phyloP scores from a whole-genome alignment of 2,888 invertebrate genomes.

The Stegana nigrithorax region DNA sequence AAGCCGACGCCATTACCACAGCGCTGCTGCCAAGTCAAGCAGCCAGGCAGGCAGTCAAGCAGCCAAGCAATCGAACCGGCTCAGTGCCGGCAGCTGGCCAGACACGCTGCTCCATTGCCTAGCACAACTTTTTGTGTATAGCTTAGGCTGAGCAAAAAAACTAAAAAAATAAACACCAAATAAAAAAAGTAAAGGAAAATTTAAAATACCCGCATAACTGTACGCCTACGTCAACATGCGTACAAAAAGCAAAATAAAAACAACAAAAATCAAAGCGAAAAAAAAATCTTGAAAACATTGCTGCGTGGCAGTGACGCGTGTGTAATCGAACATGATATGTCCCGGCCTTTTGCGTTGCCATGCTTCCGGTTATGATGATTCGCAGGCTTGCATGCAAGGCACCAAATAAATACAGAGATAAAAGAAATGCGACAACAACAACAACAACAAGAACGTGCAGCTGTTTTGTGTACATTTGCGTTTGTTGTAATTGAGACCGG shows the following conservation, averaged over 20 bases:
- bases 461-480: no score
- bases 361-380: conserved; percentile 1
- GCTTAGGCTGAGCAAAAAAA: not conserved
- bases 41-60: not conserved
- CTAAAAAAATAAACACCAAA: not conserved
- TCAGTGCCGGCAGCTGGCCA: no score
- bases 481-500: no score
- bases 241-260: no score
- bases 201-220: not conserved
- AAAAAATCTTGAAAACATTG: no score
- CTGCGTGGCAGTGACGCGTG: no score
- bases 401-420: no score
- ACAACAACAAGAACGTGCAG: no score
- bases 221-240: no score
- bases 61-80: not conserved
- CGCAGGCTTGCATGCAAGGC: no score
- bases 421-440: no score
- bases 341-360: not conserved
- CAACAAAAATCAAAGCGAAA: conserved; percentile 33
- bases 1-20: not conserved
- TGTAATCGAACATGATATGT: not conserved
- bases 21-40: no score
- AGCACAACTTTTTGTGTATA: not conserved
- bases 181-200: not conserved
- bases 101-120: not conserved